Percentiles rank a stretch among this genome's conserved stretches.
phyloP scores from a whole-genome alignment of 2,113 vertebrate genomes.

The Neotoma lepida region DNA sequence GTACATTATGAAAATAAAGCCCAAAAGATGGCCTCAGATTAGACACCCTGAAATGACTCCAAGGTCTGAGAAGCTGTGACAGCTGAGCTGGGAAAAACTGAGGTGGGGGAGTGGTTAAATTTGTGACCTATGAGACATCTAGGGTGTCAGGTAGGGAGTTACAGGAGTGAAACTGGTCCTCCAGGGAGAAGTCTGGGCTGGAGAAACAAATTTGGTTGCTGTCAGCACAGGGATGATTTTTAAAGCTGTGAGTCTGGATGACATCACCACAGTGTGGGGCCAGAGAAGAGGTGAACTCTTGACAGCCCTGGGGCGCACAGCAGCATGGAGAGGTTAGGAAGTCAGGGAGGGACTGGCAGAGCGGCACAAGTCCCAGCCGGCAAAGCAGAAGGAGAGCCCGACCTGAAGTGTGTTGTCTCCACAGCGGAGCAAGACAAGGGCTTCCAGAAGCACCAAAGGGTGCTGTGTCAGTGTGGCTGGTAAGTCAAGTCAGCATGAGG shows the following conservation, averaged over 20 bases:
- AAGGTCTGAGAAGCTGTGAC: background rate
- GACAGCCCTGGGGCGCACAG: conserved; percentile 38
- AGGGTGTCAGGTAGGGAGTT: conserved; percentile 53
- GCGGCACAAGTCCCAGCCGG: conserved; percentile 13
- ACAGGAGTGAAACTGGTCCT: conserved; percentile 64
- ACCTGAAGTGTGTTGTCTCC: background rate
- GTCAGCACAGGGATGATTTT: conserved; percentile 65
- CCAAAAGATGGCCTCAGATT: conserved; percentile 32
- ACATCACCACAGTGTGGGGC: conserved; percentile 62
- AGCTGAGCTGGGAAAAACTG: background rate
- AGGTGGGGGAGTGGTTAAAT: background rate
- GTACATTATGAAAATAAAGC: background rate
- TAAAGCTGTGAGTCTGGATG: conserved; percentile 70
- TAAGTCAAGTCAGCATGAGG: background rate
- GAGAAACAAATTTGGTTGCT: conserved; percentile 61
- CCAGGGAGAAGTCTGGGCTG: conserved; percentile 68
- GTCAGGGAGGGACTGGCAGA: conserved; percentile 37
- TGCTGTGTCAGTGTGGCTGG: background rate
- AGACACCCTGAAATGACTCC: conserved; percentile 21
- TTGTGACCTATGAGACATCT: background rate
- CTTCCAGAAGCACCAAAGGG: background rate
- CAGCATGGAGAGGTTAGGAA: conserved; percentile 35
- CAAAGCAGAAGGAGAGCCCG: background rate
- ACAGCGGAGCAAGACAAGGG: background rate
- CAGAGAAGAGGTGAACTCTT: conserved; percentile 9